These are phyloP conservation scores for Eupithecia subumbrata DNA, from an alignment of 2,888 invertebrate genomes.

Conservation along the genomic window DNA sequence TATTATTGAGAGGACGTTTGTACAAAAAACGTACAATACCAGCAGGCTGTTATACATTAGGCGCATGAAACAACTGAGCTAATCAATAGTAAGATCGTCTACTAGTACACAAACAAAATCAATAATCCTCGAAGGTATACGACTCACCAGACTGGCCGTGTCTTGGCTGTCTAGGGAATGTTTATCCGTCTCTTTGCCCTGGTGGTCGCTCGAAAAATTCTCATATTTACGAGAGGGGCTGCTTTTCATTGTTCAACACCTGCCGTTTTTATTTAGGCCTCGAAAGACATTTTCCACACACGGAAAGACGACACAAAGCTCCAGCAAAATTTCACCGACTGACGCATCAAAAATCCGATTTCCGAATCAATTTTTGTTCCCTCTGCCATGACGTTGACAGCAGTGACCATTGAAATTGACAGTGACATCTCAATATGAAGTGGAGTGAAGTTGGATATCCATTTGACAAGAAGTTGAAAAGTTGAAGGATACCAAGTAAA, in stretches of 20 bases:
- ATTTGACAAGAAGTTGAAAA: no score
- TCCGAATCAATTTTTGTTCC: background rate
- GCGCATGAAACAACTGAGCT: slow-evolving; percentile 48
- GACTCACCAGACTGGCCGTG: slow-evolving; percentile 82
- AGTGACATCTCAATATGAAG: background rate
- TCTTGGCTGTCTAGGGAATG: slow-evolving; percentile 81
- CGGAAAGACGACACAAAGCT: slow-evolving; percentile 64
- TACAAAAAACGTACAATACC: slow-evolving; percentile 4
- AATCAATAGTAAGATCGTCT: slow-evolving; percentile 70
- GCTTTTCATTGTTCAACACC: slow-evolving; percentile 80
- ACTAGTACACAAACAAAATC: slow-evolving; percentile 43
- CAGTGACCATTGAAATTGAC: background rate
- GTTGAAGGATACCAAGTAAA: no score
- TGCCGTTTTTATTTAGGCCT: slow-evolving; percentile 62
- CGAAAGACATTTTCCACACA: slow-evolving; percentile 73
- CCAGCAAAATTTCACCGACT: slow-evolving; percentile 63
- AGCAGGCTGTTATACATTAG: slow-evolving; percentile 21
- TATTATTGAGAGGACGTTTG: background rate
- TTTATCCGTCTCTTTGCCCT: slow-evolving; percentile 79
- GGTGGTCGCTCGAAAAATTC: slow-evolving; percentile 76
- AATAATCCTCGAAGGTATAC: slow-evolving; percentile 49
- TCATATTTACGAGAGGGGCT: slow-evolving; percentile 82
- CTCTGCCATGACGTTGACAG: background rate
- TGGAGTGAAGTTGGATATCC: background rate
- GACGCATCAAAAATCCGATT: slow-evolving; percentile 25